Evolutionary conservation across 2,113 vertebrate species (phyloP).

Genomic region (Parus major): DNA sequence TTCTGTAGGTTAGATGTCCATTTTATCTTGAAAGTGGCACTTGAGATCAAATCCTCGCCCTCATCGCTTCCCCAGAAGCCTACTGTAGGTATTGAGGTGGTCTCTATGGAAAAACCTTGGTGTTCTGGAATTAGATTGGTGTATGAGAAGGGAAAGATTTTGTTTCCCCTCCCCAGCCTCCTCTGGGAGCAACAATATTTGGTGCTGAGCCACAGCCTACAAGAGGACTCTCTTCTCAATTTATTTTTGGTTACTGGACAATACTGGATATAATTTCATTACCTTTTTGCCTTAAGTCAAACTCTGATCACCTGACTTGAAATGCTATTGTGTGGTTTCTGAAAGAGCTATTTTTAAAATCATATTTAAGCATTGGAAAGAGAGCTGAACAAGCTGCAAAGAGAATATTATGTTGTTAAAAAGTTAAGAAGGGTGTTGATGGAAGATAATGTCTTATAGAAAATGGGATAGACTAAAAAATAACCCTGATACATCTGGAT

Average conservation of each 20-base stretch:
- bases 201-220: not conserved
- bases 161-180: not conserved
- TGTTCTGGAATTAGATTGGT: not conserved
- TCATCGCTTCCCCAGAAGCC: rapidly evolving
- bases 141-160: not conserved
- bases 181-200: not conserved
- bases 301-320: not conserved
- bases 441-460: not conserved
- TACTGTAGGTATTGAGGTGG: not conserved
- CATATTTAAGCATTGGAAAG: not conserved
- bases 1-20: not conserved
- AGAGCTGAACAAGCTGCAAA: not conserved
- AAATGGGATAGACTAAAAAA: not conserved
- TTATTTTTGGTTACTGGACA: not conserved
- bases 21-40: not conserved
- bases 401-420: not conserved
- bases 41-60: not conserved
- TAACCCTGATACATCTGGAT: not conserved
- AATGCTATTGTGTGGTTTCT: not conserved
- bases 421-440: not conserved
- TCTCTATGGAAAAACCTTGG: not conserved
- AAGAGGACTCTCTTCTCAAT: not conserved
- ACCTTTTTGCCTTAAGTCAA: not conserved
- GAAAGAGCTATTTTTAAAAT: not conserved
- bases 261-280: not conserved